These are phyloP conservation scores for Microchrysa polita DNA, from an alignment of 2,888 invertebrate genomes.

Conservation along the genomic window DNA sequence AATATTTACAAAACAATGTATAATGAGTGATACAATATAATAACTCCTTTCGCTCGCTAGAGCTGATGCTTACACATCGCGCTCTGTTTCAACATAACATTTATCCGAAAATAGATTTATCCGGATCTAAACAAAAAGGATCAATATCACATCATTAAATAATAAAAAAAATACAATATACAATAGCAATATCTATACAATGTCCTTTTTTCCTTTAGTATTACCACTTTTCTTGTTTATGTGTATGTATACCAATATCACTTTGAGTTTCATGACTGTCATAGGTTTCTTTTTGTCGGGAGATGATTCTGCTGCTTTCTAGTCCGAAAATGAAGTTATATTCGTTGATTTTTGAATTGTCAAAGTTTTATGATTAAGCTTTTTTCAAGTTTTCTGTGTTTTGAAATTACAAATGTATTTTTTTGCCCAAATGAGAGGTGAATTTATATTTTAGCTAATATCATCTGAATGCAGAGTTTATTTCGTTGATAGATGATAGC, in stretches of 20 bases:
- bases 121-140: slow-evolving; percentile 4
- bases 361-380: slow-evolving; percentile 7
- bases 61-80: too few species aligned
- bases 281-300: background rate
- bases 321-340: slow-evolving; percentile 18
- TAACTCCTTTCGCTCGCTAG: background rate
- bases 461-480: too few species aligned
- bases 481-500: too few species aligned
- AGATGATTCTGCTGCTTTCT: slow-evolving; percentile 11
- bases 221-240: slow-evolving; percentile 9
- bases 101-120: background rate
- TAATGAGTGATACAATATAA: slow-evolving; percentile 17
- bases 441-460: too few species aligned
- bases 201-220: background rate
- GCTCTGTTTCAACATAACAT: background rate
- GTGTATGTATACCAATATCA: slow-evolving; percentile 33
- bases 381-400: too few species aligned
- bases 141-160: slow-evolving; percentile 25
- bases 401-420: too few species aligned
- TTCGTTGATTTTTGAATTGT: slow-evolving; percentile 43
- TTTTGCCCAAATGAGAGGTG: too few species aligned
- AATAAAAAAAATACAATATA: background rate
- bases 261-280: slow-evolving; percentile 25
- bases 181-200: slow-evolving; percentile 27
- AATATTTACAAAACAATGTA: slow-evolving; percentile 46